phyloP scores from a whole-genome alignment of 2,797 vertebrate species.

The Rhabdomys pumilio region DNA sequence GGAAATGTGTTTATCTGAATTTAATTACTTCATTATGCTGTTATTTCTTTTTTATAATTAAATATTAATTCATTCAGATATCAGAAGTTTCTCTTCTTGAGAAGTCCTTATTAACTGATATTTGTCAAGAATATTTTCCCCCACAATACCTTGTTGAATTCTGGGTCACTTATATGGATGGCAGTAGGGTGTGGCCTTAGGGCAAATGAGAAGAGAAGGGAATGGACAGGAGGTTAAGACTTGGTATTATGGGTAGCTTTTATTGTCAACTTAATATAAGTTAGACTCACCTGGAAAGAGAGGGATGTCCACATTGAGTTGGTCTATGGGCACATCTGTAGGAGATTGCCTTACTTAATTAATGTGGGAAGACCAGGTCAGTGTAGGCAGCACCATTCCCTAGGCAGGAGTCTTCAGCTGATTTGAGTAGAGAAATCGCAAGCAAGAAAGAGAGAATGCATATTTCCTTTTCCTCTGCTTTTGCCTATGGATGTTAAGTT shows the following conservation, averaged over 20 bases:
- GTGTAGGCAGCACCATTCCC: neutral
- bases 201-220: neutral
- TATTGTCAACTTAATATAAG: neutral
- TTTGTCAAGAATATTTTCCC: neutral
- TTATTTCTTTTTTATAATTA: slow-evolving; percentile 71
- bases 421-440: neutral
- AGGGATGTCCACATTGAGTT: neutral
- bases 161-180: neutral
- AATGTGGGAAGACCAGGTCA: neutral
- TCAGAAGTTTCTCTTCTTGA: slow-evolving; percentile 2
- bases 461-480: neutral
- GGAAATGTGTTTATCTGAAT: slow-evolving; percentile 69
- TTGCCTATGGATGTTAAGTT: neutral
- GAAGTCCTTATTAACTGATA: slow-evolving; percentile 35
- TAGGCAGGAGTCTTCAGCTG: neutral
- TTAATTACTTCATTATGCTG: slow-evolving; percentile 68
- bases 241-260: neutral
- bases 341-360: neutral
- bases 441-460: neutral
- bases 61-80: slow-evolving; percentile 70
- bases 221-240: neutral
- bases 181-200: neutral
- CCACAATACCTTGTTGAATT: neutral
- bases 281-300: neutral
- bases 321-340: neutral